Conservation (phyloP, 2,113 vertebrate species). For the Tragelaphus imberbis region DNA sequence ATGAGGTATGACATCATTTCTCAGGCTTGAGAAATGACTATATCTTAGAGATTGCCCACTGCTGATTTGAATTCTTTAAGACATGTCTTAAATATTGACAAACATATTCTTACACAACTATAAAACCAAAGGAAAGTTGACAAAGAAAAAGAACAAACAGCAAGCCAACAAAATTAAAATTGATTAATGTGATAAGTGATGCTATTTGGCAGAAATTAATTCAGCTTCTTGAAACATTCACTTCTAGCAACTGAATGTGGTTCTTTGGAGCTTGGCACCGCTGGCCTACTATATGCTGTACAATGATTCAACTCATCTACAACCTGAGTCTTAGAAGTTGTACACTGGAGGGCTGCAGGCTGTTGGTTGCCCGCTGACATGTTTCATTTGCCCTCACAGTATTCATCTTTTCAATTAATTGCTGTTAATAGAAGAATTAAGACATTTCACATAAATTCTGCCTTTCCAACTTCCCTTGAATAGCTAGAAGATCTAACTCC, state of each 20-base stretch:
- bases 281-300: neutral
- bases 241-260: neutral
- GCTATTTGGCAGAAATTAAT: neutral
- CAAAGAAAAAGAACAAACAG: neutral
- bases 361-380: fast-evolving
- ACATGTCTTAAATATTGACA: neutral
- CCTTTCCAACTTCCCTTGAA: neutral
- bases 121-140: neutral
- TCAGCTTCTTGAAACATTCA: neutral
- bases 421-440: neutral
- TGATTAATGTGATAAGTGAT: neutral
- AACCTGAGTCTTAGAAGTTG: neutral
- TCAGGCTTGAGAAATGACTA: neutral
- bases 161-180: neutral
- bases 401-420: neutral
- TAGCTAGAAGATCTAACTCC: neutral
- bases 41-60: neutral
- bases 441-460: neutral
- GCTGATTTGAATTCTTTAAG: neutral
- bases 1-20: neutral
- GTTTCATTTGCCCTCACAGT: neutral
- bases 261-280: neutral
- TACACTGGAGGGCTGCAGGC: neutral
- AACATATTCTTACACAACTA: neutral
- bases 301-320: neutral